Evolutionary conservation across 2,888 invertebrate species (phyloP), one percentile per base, ranked within the genome.

Genomic region (Eretmocerus hayati): DNA sequence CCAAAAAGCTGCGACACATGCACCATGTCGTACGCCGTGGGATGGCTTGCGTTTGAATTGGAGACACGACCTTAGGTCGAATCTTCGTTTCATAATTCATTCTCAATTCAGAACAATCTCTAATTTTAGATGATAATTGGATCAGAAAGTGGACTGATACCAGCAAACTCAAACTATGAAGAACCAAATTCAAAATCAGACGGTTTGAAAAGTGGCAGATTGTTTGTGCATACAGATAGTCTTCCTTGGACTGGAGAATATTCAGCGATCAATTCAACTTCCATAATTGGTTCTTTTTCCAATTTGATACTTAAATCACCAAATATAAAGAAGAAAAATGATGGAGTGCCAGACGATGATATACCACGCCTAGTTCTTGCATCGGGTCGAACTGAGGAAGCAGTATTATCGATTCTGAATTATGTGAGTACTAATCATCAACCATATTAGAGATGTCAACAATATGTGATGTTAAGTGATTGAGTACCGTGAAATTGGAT

Each of bases 261-360:
- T 44, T 82, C 85, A 20, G 92, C 86, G 4, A 76, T 94, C 18
- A 94, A 90, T 74, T 90, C 90, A 8, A 93, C 93, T 66, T 93
- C 94, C 0, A 93, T 93, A 64, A 93, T 93, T 26, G 95, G 94
- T 1, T 84, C 85, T 3, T 90, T 90, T 63, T 84, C 84, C 39
- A 87, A 87, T 60, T 75, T 81, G 18, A 64, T 88, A 38, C 65
- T 88, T 11, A 79, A 80, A 64, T 78, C 81, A 41, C 72, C 80
- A 42, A 64, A 73, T 0, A 80, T 78, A 52, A 76, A 62, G 31
- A 85, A 84, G 73, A 71, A 78, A 0, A 84, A 84, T 64, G 72
- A 75, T 1, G 81, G 79, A 9, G 61, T 77, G 13, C 82, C 85
- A 0, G 60, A 64, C 0, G 87, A 87, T 58, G 76, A 81, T 59